Conservation (phyloP, 2,113 vertebrate species). For the Zosterops hypoxanthus region DNA sequence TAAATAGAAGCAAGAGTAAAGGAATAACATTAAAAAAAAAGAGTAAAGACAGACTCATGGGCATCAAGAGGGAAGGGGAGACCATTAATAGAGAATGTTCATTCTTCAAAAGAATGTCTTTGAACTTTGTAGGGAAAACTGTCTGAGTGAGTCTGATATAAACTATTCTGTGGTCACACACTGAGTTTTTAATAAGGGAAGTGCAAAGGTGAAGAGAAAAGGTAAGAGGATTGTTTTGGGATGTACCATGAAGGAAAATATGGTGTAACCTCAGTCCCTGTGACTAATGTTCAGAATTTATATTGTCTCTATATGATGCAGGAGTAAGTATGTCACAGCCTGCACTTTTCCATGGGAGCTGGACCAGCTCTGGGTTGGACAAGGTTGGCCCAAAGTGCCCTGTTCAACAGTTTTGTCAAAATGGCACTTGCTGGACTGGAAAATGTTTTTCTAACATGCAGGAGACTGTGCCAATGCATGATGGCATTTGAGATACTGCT, state of each 20-base stretch:
- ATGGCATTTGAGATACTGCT: constrained; percentile 4
- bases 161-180: background rate
- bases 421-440: constrained; percentile 6
- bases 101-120: background rate
- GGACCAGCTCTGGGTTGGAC: background rate
- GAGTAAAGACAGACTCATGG: background rate
- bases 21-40: background rate
- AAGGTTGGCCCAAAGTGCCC: background rate
- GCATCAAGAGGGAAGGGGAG: background rate
- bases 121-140: background rate
- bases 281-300: background rate
- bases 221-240: background rate
- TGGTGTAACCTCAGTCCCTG: rapidly evolving
- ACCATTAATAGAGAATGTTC: background rate
- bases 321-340: background rate
- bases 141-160: background rate
- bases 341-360: background rate
- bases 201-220: background rate
- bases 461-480: background rate
- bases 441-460: constrained; percentile 21
- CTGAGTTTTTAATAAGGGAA: background rate
- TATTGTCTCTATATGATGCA: background rate
- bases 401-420: background rate
- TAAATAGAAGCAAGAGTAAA: background rate
- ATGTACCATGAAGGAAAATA: background rate